These are phyloP conservation scores for Chrysomela aeneicollis DNA, from an alignment of 2,888 invertebrate species.

Conservation along the genomic window DNA sequence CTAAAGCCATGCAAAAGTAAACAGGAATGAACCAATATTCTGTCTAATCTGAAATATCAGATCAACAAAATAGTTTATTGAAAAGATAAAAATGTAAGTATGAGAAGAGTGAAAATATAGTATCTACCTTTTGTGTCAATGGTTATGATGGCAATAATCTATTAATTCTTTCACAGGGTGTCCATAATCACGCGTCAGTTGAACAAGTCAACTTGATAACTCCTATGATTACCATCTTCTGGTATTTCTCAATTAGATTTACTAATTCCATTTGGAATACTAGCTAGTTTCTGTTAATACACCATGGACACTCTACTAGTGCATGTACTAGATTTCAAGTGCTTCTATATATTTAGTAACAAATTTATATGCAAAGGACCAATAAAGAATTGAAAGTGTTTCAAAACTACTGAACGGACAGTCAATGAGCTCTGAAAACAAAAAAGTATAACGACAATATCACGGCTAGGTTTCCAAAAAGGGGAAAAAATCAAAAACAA, in stretches of 20 bases:
- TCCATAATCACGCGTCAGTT: background rate
- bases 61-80: background rate
- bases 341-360: too few relatives aligned
- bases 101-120: constrained; percentile 8
- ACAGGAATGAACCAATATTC: background rate
- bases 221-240: too few relatives aligned
- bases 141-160: background rate
- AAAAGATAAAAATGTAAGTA: constrained; percentile 18
- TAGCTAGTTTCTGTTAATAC: background rate
- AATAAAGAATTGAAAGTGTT: background rate
- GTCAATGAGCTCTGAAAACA: background rate
- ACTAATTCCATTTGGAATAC: too few relatives aligned
- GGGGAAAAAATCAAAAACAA: background rate
- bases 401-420: background rate
- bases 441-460: background rate
- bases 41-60: background rate
- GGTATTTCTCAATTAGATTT: too few relatives aligned
- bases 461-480: background rate
- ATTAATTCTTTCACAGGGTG: constrained; percentile 6
- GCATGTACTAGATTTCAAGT: background rate
- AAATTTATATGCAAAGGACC: background rate
- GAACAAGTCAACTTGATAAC: too few relatives aligned
- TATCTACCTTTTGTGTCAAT: background rate
- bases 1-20: too few relatives aligned
- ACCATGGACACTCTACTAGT: background rate